These are phyloP conservation scores for Falco cherrug DNA, from an alignment of 2,797 vertebrate species.

Conservation along the genomic window DNA sequence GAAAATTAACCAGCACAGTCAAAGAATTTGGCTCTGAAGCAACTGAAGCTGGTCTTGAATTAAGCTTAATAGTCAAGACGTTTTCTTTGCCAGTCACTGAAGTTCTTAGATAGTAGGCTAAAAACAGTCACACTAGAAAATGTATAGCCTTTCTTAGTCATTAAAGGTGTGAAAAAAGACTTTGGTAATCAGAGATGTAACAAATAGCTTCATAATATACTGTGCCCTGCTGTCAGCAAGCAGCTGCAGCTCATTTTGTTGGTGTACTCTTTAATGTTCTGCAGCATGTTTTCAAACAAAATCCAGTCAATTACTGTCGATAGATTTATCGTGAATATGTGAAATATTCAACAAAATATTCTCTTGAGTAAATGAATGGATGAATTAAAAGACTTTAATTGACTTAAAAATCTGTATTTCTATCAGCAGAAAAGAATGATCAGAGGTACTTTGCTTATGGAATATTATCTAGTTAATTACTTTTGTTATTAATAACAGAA, in stretches of 20 bases:
- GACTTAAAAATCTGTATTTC: conserved; percentile 4
- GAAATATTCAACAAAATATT: conserved; percentile 2
- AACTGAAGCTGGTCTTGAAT: neutral
- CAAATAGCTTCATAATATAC: neutral
- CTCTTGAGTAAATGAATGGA: neutral
- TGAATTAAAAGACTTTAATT: neutral
- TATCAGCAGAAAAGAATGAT: neutral
- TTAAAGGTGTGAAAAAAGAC: neutral
- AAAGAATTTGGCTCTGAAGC: neutral
- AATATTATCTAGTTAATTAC: neutral
- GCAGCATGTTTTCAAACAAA: neutral
- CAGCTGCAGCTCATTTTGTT: neutral
- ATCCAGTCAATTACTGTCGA: neutral
- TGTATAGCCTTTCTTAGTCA: neutral
- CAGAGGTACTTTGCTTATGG: neutral
- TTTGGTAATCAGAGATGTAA: neutral
- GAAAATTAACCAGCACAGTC: neutral
- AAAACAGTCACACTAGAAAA: neutral
- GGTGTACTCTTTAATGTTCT: neutral
- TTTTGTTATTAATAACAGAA: neutral
- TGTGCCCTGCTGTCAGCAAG: neutral
- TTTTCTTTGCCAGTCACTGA: neutral
- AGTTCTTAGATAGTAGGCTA: neutral
- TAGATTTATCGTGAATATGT: neutral
- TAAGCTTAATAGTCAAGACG: neutral